Conservation (phyloP, 2,797 vertebrate species). For the Tauraco hartlaubi region DNA sequence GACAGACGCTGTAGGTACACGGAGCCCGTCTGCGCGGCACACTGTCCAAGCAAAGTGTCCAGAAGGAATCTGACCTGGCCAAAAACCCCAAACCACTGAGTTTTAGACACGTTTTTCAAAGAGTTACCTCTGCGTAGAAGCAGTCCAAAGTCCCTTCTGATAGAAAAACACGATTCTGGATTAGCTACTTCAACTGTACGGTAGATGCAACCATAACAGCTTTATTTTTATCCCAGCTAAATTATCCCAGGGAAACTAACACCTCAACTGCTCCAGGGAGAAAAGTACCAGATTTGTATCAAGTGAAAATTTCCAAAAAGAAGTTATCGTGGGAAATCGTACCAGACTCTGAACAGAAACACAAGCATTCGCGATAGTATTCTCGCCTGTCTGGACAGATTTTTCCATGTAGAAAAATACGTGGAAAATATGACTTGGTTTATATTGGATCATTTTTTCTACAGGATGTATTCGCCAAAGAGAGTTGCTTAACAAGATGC, state of each 20-base stretch:
- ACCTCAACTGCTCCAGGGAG: background rate
- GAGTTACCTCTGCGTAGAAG: constrained; percentile 24
- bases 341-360: background rate
- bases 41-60: background rate
- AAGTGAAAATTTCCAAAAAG: background rate
- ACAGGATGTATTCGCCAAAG: background rate
- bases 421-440: background rate
- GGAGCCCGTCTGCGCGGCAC: background rate
- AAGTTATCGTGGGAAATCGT: background rate
- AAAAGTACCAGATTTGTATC: background rate
- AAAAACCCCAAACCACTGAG: background rate
- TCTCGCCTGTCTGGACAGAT: background rate
- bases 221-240: constrained; percentile 44
- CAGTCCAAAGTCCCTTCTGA: constrained; percentile 35
- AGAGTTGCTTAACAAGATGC: background rate
- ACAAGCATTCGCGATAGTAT: accelerated
- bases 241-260: background rate
- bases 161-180: constrained; percentile 36
- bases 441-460: background rate
- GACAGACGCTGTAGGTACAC: background rate
- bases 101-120: too few relatives aligned
- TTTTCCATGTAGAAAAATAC: background rate
- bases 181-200: constrained; percentile 7
- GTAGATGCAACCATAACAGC: constrained; percentile 37
- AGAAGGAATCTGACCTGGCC: background rate